Base-by-base conservation (phyloP, 2,797 vertebrate species). In the Apogon hyalosoma region DNA sequence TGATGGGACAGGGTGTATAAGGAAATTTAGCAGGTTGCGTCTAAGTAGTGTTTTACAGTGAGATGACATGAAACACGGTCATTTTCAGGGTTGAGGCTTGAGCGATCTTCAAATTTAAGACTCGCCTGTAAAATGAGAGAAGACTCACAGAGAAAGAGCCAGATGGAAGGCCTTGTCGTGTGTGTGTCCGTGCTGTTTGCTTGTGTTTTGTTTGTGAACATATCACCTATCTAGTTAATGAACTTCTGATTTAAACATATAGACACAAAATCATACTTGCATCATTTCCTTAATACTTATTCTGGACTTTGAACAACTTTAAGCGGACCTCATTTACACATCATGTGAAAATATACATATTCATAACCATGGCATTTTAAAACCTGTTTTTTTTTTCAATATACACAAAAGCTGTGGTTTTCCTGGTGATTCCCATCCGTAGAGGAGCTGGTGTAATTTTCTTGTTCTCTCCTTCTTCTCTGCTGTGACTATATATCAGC, bases 311-410 rank as follows among this genome's bases (percentile, higher is more conserved):
- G 21, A 58, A 45, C 66, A 70, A 71, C 66, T 52, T 72, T 72
- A 28, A 58, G 47, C 66, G 53, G 51, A 77, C 73, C 72, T 74
- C 56, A 70, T 75, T 50, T 53, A 77, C 76, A 77, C 69, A 75
- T 67, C 65, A 63, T 66, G 70, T 82, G 83, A 85, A 88, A 88
- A 87, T 82, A 83, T 85, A 85, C 78, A 85, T 82, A 65, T 80
- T 87, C 58, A 74, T 76, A 58, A 43, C 59, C 64, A 50, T 52
- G 49, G 51, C 68, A 63, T 78, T 84, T 36, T 36, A 67, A 78
- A 84, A 77, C 80, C 75, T 57, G 56, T 51, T 65, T 63, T 65
- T 64, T 63, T 72, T 80, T 52, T 69, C 63, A 73, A 60, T 77
- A 31, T 64, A 80, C 69, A 72, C 69, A 58, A 70, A 77, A 85